Evolutionary conservation across 1,140 invertebrate genomes (phyloP), one percentile per base, ranked within the genome.

Genomic region (Papilio polytes): DNA sequence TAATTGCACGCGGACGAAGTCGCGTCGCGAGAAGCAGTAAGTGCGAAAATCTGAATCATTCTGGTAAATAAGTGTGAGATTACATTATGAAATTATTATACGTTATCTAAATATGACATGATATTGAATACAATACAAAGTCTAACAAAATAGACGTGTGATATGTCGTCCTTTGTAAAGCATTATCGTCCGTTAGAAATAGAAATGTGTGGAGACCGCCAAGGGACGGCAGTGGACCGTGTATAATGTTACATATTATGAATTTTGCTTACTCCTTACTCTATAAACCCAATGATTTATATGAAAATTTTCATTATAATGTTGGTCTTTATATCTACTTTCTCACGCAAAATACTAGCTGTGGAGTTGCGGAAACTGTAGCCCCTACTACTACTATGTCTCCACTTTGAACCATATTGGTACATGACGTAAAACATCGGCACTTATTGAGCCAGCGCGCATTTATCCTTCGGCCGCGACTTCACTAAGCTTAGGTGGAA

Each of bases 151-250:
- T 63, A 36, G 13, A 70, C 26, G 4, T 70, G 22, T 70, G 63
- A 15, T 70, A 26, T 26, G 12, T 31, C 26, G 63, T 70, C 26
- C 26, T 63, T 63, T 70, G 63, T 36, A 70, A 15, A 18, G 63
- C 4, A 70, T 70, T 70, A 70, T 31, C 63, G 63, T 31, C 26
- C 63, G 26, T 13, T 70, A 18, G 63, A 70, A 31, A 31, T 31
- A 31, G 63, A 70, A 31, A 31, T 26, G 63, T 70, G 63, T 26
- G 63, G 63, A 13, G 26, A 70, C 63, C 63, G 63, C 63, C 15
- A 70, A 18, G 63, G 63, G 63, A 36, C 63, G 63, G 9, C 63
- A 15, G 26, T 70, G 22, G 63, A 70, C 26, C 63, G 12, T 70
- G 26, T 31, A 70, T 70, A 70, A 70, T 31, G 63, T 36, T 31